Evolutionary conservation across 1,140 invertebrate genomes (phyloP), one percentile per base, ranked within the genome.

Genomic region (Battus philenor): DNA sequence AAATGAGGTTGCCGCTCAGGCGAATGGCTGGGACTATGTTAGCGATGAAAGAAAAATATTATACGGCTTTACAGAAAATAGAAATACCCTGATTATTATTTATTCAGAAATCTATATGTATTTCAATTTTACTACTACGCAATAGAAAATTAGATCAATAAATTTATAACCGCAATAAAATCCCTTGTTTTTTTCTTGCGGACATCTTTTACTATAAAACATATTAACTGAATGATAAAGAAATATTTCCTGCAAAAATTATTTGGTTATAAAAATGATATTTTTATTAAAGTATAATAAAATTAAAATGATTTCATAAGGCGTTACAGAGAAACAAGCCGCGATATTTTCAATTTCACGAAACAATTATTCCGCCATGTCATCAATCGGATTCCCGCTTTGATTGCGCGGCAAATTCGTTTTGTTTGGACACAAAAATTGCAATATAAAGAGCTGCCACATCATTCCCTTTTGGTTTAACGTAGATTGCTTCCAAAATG

Each of bases 391-490:
- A 82, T 77, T 76, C 76, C 72, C 74, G 77, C 81, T 85, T 85
- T 85, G 81, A 85, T 85, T 85, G 81, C 78, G 78, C 78, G 76
- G 78, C 76, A 85, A 85, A 85, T 81, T 85, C 78, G 77, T 81
- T 85, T 82, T 85, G 81, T 85, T 85, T 85, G 77, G 73, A 81
- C 71, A 82, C 81, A 85, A 85, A 85, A 85, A 85, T 85, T 85
- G 81, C 81, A 85, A 85, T 85, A 85, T 81, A 85, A 81, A 85
- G 77, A 82, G 78, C 78, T 76, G 81, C 78, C 81, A 85, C 78
- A 85, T 85, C 81, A 85, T 85, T 82, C 81, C 80, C 72, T 79
- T 81, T 84, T 68, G 78, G 76, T 79, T 84, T 81, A 81, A 78
- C 80, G 77, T 84, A 80, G 80, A 84, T 84, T 84, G 80, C 68